A percentile compares a stretch with the other conserved stretches of the same genome.
These are phyloP conservation scores for Sinotaia quadrata DNA, from an alignment of 2,888 invertebrate species.

Conservation along the genomic window DNA sequence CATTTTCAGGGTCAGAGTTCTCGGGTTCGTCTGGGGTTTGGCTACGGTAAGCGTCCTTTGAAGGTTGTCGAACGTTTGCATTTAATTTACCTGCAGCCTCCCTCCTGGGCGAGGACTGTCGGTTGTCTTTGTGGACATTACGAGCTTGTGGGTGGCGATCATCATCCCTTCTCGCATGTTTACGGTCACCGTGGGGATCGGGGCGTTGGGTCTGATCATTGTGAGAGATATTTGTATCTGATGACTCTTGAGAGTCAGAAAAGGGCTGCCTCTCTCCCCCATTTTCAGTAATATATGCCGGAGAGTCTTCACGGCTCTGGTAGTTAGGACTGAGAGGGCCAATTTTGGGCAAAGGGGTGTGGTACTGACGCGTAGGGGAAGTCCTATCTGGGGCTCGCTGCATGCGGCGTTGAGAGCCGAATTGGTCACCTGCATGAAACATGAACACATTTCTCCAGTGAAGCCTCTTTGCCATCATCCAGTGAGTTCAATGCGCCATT, in stretches of 20 bases:
- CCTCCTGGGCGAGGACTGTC: constrained; percentile 8
- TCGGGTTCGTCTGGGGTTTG: neutral
- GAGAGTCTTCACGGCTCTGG: neutral
- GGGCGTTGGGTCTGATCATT: neutral
- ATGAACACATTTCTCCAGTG: neutral
- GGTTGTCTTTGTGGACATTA: neutral
- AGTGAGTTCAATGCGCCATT: too few species aligned
- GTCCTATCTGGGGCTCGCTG: constrained; percentile 16
- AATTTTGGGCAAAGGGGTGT: constrained; percentile 23
- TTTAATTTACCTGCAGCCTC: neutral
- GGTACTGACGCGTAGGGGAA: constrained; percentile 11
- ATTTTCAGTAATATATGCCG: constrained; percentile 9
- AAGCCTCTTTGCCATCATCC: neutral
- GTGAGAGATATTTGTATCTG: neutral
- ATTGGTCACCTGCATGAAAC: constrained; percentile 18
- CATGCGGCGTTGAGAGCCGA: neutral
- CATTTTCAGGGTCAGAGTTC: constrained; percentile 2
- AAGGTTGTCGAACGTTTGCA: neutral
- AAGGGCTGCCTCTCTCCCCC: neutral
- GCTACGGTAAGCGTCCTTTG: neutral
- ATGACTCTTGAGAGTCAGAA: neutral
- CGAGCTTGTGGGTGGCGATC: neutral
- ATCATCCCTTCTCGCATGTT: neutral
- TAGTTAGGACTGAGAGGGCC: neutral
- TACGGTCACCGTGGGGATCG: neutral